These are phyloP conservation scores for Apostichopus californicus DNA, from an alignment of 35 echinoderm and acorn worm species.

Conservation along the genomic window DNA sequence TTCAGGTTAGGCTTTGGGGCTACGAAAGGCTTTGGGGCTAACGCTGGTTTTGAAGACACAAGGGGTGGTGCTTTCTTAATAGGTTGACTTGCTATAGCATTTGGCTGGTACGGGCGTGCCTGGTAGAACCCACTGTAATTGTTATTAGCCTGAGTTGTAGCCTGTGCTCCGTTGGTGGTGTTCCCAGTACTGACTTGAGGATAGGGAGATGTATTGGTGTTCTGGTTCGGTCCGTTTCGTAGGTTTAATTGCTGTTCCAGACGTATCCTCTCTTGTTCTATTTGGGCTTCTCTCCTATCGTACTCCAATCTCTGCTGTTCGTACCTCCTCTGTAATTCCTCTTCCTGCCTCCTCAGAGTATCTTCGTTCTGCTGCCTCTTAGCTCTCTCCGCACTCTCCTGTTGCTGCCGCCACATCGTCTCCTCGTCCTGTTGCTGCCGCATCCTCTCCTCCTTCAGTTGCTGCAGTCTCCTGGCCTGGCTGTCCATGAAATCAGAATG, in stretches of 20 bases:
- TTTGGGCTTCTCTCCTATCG: slow-evolving; percentile 75
- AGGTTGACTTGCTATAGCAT: neutral
- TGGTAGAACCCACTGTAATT: slow-evolving; percentile 32
- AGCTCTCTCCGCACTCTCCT: too few relatives aligned
- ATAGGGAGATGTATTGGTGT: slow-evolving; percentile 22
- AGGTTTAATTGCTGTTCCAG: slow-evolving; percentile 78
- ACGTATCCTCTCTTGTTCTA: slow-evolving; percentile 85
- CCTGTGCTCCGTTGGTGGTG: slow-evolving; percentile 60
- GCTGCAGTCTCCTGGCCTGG: slow-evolving; percentile 23
- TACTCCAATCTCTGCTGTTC: slow-evolving; percentile 84
- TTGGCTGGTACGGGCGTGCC: neutral
- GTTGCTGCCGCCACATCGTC: slow-evolving; percentile 21
- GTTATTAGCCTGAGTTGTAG: slow-evolving; percentile 39
- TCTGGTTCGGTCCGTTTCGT: slow-evolving; percentile 18
- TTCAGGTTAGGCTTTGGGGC: slow-evolving; percentile 65
- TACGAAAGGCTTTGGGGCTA: slow-evolving; percentile 54
- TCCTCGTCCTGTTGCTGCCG: slow-evolving; percentile 61
- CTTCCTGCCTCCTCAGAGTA: slow-evolving; percentile 65
- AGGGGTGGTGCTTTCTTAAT: slow-evolving; percentile 3
- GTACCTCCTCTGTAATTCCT: slow-evolving; percentile 79
- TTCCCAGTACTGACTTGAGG: slow-evolving; percentile 61
- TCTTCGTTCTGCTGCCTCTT: slow-evolving; percentile 18
- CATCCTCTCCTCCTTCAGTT: slow-evolving; percentile 60
- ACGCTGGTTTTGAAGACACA: slow-evolving; percentile 56
- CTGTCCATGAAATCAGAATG: slow-evolving; percentile 40